Base-by-base conservation (phyloP, 2,888 invertebrate genomes). In the Ptychoptera albimana region DNA sequence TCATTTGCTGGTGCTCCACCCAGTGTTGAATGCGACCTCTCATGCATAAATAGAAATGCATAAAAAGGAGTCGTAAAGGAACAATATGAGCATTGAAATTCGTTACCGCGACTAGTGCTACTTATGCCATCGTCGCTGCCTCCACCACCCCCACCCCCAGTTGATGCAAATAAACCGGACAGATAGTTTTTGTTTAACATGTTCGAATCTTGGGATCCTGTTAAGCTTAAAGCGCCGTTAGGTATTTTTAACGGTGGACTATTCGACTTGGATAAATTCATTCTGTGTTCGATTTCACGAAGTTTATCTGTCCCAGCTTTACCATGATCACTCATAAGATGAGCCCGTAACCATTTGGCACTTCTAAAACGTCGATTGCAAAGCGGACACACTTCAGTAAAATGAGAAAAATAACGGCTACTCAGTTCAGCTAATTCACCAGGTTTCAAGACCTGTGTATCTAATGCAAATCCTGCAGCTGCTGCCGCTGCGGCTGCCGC, bases 31-130 rank as follows among this genome's bases (percentile, higher is more conserved):
- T 91, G 91, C 37, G 87, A 84, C 54, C 87, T 78, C 63, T 93
- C 92, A 67, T 93, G 93, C 42, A 91, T 84, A 63, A 88, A 89
- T 53, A 93, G 71, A 57, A 92, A 86, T 44, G 91, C 89, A 55
- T 91, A 73, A 59, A 89, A 82, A 50, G 86, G 81, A 34, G 92
- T 91, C 37, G 85, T 80, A 62, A 91, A 93, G 45, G 84, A 80
- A 62, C 93, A 93, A 60, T 83, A 79, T 37, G 87, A 83, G 67
- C 93, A 93, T 51, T 85, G 82, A 66, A 91, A 92, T 49, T 79
- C 80, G 64, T 88, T 84, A 51, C 77, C 59, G 11, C 59, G 58
- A 32, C n/a, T n/a, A 32, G 32, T 55, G 53, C 49, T 49, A 38
- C 49, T 42, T 39, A 46, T 46, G 47, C 44, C 43, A 14, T 46